Conservation (phyloP, 2,797 vertebrate genomes). For the Pangasius mekongensis region DNA sequence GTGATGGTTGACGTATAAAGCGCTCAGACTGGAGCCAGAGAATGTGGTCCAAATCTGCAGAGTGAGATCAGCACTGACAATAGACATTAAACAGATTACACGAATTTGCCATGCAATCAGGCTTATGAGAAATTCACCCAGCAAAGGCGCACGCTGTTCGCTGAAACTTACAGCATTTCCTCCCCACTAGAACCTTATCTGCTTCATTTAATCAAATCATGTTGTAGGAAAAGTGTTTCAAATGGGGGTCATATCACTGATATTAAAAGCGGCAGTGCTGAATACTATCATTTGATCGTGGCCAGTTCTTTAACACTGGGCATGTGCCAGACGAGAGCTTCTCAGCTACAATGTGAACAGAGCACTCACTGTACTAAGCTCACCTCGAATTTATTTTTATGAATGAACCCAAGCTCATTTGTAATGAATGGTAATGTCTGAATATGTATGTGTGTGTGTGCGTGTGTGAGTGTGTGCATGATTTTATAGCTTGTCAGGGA, state of each 20-base stretch:
- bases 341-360: background rate
- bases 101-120: conserved; percentile 62
- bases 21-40: conserved; percentile 39
- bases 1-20: conserved; percentile 52
- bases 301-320: conserved; percentile 35
- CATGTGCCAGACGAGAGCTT: conserved; percentile 35
- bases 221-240: conserved; percentile 58
- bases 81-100: conserved; percentile 65
- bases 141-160: conserved; percentile 46
- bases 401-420: conserved; percentile 57
- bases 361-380: conserved; percentile 25
- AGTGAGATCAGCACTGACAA: conserved; percentile 61
- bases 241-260: conserved; percentile 56
- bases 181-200: conserved; percentile 57
- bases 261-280: conserved; percentile 53
- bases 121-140: conserved; percentile 58
- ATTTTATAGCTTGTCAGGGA: background rate
- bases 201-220: conserved; percentile 62
- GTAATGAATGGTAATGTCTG: conserved; percentile 55
- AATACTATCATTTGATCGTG: conserved; percentile 36
- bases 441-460: conserved; percentile 38
- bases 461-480: conserved; percentile 30
- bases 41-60: conserved; percentile 59
- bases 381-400: conserved; percentile 60
- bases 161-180: conserved; percentile 54